Percentiles rank a stretch among this genome's conserved stretches.
Evolutionary conservation across 2,797 vertebrate species (phyloP).

Genomic region (Cetoscarus ocellatus): DNA sequence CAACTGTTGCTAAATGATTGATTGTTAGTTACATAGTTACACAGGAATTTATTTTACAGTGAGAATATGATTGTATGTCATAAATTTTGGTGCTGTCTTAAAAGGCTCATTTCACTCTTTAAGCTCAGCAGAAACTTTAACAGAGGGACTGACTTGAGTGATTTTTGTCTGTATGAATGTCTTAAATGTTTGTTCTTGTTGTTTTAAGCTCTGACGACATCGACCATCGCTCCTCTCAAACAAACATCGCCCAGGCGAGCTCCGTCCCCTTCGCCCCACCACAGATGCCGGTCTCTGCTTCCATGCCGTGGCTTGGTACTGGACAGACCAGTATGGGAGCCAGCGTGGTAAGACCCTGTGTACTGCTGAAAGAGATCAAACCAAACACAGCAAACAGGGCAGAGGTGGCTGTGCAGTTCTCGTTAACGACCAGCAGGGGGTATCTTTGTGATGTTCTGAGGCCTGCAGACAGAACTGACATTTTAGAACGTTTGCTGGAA

Average conservation of each 20-base stretch:
- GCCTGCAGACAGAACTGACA: neutral
- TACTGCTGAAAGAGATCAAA: conserved; percentile 4
- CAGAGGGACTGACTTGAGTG: too few relatives aligned
- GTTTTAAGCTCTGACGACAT: conserved; percentile 92
- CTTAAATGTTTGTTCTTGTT: too few relatives aligned
- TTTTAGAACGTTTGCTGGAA: neutral
- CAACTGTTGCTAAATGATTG: too few relatives aligned
- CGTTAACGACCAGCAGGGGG: conserved; percentile 56
- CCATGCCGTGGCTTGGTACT: conserved; percentile 97
- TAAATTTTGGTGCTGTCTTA: neutral
- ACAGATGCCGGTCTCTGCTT: conserved; percentile 90
- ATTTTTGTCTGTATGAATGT: neutral
- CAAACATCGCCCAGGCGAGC: conserved; percentile 91
- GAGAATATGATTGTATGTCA: neutral
- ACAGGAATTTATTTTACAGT: too few relatives aligned
- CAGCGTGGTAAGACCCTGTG: conserved; percentile 89
- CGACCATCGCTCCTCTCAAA: conserved; percentile 94
- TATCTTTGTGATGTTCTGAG: conserved; percentile 25
- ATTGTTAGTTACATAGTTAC: too few relatives aligned
- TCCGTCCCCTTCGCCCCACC: conserved; percentile 84
- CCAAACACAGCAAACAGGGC: neutral
- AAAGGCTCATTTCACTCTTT: neutral
- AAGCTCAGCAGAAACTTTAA: neutral
- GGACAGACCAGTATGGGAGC: conserved; percentile 97
- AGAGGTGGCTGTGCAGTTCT: conserved; percentile 31